Evolutionary conservation across 1,140 invertebrate species (phyloP).

Genomic region (Lamellibrachia luymesi): DNA sequence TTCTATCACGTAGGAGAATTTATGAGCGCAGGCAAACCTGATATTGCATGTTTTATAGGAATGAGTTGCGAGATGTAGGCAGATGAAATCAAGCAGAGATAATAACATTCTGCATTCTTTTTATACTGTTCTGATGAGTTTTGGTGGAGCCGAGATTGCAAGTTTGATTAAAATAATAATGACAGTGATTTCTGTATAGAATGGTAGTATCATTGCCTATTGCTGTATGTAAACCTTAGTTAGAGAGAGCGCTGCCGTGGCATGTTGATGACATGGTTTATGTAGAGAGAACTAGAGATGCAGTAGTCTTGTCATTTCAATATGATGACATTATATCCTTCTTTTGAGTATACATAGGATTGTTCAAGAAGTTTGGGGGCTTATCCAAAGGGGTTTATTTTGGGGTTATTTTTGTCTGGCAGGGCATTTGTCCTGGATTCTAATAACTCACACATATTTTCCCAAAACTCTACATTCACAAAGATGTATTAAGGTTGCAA

Average conservation of each 20-base stretch:
- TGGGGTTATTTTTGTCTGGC: too few relatives aligned
- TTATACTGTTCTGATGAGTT: background rate
- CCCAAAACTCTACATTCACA: background rate
- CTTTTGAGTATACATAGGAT: too few relatives aligned
- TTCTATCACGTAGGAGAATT: background rate
- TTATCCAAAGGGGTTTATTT: too few relatives aligned
- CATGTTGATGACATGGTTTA: background rate
- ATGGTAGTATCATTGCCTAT: background rate
- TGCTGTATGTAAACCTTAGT: background rate
- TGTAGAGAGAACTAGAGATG: background rate
- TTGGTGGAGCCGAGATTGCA: background rate
- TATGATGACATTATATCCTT: background rate
- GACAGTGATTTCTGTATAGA: background rate
- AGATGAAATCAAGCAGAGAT: background rate
- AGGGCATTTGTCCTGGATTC: too few relatives aligned
- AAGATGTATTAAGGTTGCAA: background rate
- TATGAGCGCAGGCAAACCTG: background rate
- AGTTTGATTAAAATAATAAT: background rate
- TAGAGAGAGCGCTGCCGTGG: background rate
- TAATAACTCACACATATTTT: too few relatives aligned
- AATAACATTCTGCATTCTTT: background rate
- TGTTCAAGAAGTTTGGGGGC: too few relatives aligned
- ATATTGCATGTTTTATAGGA: background rate
- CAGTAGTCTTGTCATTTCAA: background rate
- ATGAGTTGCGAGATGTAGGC: background rate